phyloP scores from a whole-genome alignment of 2,888 invertebrate species.

The Heliconius charithonia region DNA sequence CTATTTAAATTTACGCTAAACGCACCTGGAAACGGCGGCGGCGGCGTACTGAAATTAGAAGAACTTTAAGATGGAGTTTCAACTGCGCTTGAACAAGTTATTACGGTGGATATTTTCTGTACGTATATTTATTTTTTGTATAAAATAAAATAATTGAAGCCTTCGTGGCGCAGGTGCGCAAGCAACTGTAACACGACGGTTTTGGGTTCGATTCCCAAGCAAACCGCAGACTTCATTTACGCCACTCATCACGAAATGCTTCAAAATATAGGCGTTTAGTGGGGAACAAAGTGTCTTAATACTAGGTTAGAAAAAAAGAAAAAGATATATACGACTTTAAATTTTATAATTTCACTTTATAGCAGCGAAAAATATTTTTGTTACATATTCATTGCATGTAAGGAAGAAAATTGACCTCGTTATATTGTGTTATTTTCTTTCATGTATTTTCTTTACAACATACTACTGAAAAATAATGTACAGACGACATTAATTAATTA shows the following conservation, averaged over 20 bases:
- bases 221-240: too few species aligned
- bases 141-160: background rate
- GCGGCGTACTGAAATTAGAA: slow-evolving; percentile 3
- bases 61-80: slow-evolving; percentile 8
- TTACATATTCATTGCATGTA: background rate
- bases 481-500: too few species aligned
- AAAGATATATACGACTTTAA: background rate
- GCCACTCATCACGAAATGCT: too few species aligned
- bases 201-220: too few species aligned
- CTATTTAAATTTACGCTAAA: slow-evolving; percentile 21
- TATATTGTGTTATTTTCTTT: too few species aligned
- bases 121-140: background rate
- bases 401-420: background rate
- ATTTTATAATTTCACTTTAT: background rate
- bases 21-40: background rate
- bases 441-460: too few species aligned
- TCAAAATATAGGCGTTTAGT: too few species aligned
- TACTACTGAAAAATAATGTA: too few species aligned
- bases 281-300: too few species aligned
- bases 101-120: slow-evolving; percentile 12
- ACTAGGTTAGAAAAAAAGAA: background rate
- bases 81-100: background rate
- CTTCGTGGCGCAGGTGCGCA: too few species aligned
- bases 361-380: background rate
- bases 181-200: too few species aligned